phyloP scores from a whole-genome alignment of 2,113 vertebrate genomes.

The Kryptolebias marmoratus region DNA sequence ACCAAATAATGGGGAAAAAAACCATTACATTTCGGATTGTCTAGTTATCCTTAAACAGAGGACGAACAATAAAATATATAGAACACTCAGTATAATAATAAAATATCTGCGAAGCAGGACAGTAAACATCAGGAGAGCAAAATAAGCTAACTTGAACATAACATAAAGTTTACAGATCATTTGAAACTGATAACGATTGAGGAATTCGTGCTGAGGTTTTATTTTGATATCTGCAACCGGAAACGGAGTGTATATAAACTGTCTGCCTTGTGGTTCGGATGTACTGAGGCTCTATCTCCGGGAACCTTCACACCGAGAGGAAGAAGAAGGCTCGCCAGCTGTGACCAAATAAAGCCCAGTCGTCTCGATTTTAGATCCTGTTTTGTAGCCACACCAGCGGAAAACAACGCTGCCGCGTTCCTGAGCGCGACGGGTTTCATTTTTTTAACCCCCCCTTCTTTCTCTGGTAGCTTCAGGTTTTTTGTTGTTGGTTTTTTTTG shows the following conservation, averaged over 20 bases:
- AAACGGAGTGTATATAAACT: accelerated
- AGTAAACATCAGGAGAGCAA: too few species aligned
- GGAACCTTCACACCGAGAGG: constrained; percentile 68
- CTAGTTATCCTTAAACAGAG: too few species aligned
- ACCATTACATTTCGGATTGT: too few species aligned
- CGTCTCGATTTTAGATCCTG: constrained; percentile 29
- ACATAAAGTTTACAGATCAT: too few species aligned
- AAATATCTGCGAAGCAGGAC: too few species aligned
- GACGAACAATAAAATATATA: too few species aligned
- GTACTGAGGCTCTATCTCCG: constrained; percentile 38
- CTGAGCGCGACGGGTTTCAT: not conserved
- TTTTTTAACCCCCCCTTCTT: not conserved
- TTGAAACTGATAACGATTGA: too few species aligned
- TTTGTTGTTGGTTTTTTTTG: too few species aligned
- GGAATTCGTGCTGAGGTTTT: not conserved
- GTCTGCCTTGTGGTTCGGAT: constrained; percentile 12
- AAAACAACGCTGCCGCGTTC: constrained; percentile 25
- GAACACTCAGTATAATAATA: too few species aligned
- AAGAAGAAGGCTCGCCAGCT: constrained; percentile 60
- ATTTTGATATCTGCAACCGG: constrained; percentile 37
- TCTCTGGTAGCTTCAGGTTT: constrained; percentile 3
- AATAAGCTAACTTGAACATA: too few species aligned
- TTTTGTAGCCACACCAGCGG: constrained; percentile 29
- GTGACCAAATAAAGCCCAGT: constrained; percentile 41
- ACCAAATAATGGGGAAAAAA: too few species aligned